These are phyloP conservation scores for Pelodiscus sinensis DNA, from an alignment of 2,113 vertebrate species.

Conservation along the genomic window DNA sequence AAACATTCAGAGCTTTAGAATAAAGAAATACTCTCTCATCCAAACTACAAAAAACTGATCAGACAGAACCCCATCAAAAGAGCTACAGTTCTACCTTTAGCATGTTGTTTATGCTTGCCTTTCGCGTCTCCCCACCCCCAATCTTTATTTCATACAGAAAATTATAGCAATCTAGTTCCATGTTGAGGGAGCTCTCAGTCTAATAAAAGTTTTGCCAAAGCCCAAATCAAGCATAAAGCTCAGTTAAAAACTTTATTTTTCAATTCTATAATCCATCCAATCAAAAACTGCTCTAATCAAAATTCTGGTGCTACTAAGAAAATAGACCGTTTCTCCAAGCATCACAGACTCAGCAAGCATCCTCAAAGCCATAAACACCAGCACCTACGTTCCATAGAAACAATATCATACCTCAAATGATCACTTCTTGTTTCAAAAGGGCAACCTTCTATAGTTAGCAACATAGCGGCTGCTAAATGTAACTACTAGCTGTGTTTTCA, in stretches of 20 bases:
- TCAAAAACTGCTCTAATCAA: background rate
- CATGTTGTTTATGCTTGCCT: conserved; percentile 19
- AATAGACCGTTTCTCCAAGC: background rate
- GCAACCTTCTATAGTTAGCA: background rate
- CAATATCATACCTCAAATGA: background rate
- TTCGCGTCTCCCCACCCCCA: conserved; percentile 6
- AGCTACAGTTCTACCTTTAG: conserved; percentile 30
- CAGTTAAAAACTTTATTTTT: conserved; percentile 24
- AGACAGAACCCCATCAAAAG: conserved; percentile 22
- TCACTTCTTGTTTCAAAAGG: background rate
- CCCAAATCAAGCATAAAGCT: conserved; percentile 36
- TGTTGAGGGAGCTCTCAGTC: background rate
- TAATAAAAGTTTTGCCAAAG: conserved; percentile 17
- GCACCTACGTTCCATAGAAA: background rate
- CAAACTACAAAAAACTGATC: no score
- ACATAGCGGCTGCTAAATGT: background rate
- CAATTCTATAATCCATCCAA: conserved; percentile 28
- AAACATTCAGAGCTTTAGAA: background rate
- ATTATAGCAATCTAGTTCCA: conserved; percentile 14
- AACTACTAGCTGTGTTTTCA: background rate
- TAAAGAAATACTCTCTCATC: conserved; percentile 15
- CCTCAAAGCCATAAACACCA: background rate
- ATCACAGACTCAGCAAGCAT: background rate
- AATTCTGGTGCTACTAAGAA: background rate
- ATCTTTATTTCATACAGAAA: conserved; percentile 4